phyloP scores from a whole-genome alignment of 2,113 vertebrate species.

The Psephotus haematonotus region DNA sequence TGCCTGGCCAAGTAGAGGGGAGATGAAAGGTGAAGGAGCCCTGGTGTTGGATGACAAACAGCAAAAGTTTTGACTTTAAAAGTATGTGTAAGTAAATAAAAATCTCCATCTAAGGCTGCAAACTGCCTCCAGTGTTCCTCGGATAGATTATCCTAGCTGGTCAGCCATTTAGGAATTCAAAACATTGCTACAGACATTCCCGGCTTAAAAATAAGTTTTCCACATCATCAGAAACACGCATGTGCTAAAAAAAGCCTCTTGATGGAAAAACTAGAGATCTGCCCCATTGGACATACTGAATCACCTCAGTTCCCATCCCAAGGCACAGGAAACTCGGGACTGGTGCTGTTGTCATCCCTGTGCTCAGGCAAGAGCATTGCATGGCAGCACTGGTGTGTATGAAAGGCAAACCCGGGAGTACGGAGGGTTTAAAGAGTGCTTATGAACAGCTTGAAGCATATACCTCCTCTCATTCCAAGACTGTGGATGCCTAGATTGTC shows the following conservation, averaged over 20 bases:
- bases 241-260: neutral
- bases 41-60: neutral
- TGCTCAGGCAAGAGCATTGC: accelerated
- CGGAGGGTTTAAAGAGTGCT: neutral
- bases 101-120: constrained; percentile 49
- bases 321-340: neutral
- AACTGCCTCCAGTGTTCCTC: neutral
- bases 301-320: neutral
- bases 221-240: constrained; percentile 3
- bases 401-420: neutral
- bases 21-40: neutral
- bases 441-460: neutral
- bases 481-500: neutral
- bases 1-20: neutral
- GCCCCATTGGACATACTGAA: neutral
- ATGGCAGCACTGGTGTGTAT: accelerated
- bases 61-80: neutral
- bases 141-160: neutral
- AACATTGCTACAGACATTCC: constrained; percentile 47
- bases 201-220: constrained; percentile 44
- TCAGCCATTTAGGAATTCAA: constrained; percentile 45
- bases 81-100: neutral
- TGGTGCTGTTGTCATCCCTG: neutral
- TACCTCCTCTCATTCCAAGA: neutral
- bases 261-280: neutral